Base-by-base conservation (phyloP, 2,888 invertebrate species). In the Acanthosoma haemorrhoidale region DNA sequence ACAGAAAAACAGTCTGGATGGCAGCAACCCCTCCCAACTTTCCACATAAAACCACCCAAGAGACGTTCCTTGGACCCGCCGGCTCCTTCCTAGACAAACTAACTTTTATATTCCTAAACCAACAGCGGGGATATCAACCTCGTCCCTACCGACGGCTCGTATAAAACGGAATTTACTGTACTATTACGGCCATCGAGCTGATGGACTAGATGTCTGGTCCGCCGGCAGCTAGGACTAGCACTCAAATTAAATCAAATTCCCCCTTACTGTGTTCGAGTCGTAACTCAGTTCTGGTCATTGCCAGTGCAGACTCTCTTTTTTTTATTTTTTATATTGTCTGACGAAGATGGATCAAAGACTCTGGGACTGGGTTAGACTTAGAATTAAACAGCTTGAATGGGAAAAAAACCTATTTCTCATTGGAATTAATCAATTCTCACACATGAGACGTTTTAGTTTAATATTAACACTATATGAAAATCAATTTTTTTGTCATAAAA, bases 41-140 rank as follows among this genome's bases (percentile, higher is more conserved):
- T 31, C 67, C 51, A 57, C 67, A 67, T 67, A 67, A 67, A 64
- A 43, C 51, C 13, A 51, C 18, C 57, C 34, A 13, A 6, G 32
- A 16, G 18, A 15, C 6, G 57, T 11, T 11, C 3, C 16, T 9
- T 13, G 9, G 2, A 2, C 9, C n/a, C n/a, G 3, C 57, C 36
- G 32, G 3, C 32, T n/a, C 57, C 36, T 29, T 29, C 18, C 51
- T 31, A 67, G 67, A 67, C 43, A 67, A 67, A 67, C 67, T 67
- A 57, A 67, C 34, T 67, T 67, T 67, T 67, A 67, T 67, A 67
- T 67, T 67, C 57, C 57, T 67, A 67, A 31, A 16, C 41, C 67
- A n/a, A n/a, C 67, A 51, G 43, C 39, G 18, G 39, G 64, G 57
- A 21, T 57, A 57, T 34, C 60, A 31, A 16, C 15, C 32, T 6